Evolutionary conservation across 2,113 vertebrate genomes (phyloP), one percentile per base, ranked within the genome.

Genomic region (Charadrius vociferus): DNA sequence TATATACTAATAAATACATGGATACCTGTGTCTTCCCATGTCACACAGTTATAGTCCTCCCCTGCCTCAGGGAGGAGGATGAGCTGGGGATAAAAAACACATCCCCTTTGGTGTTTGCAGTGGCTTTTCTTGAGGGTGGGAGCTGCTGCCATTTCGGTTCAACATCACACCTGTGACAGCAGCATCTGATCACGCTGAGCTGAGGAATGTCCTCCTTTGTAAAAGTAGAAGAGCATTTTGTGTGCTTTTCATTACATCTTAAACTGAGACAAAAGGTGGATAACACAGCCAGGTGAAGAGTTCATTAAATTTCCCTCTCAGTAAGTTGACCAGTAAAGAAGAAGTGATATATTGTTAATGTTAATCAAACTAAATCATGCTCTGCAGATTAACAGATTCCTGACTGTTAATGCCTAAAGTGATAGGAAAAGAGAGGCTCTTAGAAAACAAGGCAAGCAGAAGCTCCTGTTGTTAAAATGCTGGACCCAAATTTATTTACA

Each of bases 231-330:
- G 70, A 78, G 29, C 29, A 47, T 66, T 89, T 72, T 59, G 18
- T 58, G 52, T 36, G 58, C 39, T 94, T 94, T 93, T 89, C 66
- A 47, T 67, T 93, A 24, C 67, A 43, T 92, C 97, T 96, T 95
- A 34, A 34, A 86, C 61, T 6, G 7, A 70, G 72, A 92, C 56
- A 75, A 96, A 97, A 96, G 43, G 36, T 52, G 56, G n/a, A 43
- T 92, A 90, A 77, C 67, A 78, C 71, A 77, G 80, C 73, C 85
- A 92, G 53, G 39, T 45, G 12, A 88, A 56, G 77, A 87, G 87
- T 93, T 97, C 96, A 81, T 96, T 97, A 94, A 27, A 82, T 88
- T 94, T 90, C 79, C 67, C 45, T 68, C 81, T 86, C 70, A 74
- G 70, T 82, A 79, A 91, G 63, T 94, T 88, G 95, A 23, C 74